Conservation (phyloP, 2,888 invertebrate genomes). For the Hyles lineata region DNA sequence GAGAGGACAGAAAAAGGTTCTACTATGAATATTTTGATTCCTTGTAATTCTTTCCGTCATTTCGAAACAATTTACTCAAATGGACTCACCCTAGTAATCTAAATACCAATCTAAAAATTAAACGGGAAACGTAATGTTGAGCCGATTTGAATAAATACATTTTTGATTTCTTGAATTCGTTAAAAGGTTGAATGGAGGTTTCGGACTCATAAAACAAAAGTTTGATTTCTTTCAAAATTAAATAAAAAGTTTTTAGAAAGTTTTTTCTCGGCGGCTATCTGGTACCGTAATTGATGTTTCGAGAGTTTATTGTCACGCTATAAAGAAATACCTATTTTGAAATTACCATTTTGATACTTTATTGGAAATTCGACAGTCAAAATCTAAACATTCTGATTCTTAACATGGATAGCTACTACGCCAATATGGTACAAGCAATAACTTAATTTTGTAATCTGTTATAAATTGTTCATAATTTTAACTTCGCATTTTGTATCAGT, state of each 20-base stretch:
- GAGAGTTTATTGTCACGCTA: background rate
- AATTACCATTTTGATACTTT: background rate
- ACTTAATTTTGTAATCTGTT: background rate
- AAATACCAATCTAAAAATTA: slow-evolving; percentile 40
- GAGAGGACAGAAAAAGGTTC: background rate
- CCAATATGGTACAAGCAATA: background rate
- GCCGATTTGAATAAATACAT: slow-evolving; percentile 51
- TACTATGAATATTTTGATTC: background rate
- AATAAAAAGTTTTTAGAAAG: slow-evolving; percentile 37
- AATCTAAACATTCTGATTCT: background rate
- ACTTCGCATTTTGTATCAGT: background rate
- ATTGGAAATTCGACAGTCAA: background rate
- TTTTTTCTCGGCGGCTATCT: slow-evolving; percentile 34
- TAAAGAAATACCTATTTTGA: background rate
- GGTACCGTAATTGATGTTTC: slow-evolving; percentile 18
- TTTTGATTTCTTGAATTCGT: slow-evolving; percentile 41
- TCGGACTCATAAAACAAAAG: slow-evolving; percentile 34
- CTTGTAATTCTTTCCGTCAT: slow-evolving; percentile 33
- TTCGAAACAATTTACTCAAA: slow-evolving; percentile 27
- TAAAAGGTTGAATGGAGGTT: slow-evolving; percentile 35
- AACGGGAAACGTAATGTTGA: slow-evolving; percentile 40
- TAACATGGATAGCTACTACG: background rate
- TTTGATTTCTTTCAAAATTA: slow-evolving; percentile 39
- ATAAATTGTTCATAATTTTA: background rate
- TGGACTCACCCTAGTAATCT: slow-evolving; percentile 29